Percentiles rank a stretch among this genome's conserved stretches.
Conservation (phyloP, 2,797 vertebrate species). For the Eospalax fontanierii region DNA sequence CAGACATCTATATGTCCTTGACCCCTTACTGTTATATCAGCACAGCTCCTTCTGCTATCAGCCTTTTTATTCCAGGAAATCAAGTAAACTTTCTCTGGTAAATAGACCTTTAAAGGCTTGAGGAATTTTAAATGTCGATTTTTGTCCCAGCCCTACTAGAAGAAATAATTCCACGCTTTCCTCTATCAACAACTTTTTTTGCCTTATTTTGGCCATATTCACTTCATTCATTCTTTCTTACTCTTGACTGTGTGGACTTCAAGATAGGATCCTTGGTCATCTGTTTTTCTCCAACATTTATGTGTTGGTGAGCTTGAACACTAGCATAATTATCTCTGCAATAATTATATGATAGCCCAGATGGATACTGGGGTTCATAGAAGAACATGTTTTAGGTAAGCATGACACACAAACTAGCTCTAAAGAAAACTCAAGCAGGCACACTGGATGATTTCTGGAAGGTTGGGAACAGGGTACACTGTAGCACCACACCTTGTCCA, state of each 20-base stretch:
- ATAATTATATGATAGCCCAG: background rate
- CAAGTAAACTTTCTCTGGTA: background rate
- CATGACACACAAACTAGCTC: background rate
- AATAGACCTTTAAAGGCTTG: background rate
- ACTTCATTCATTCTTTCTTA: background rate
- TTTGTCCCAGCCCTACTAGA: background rate
- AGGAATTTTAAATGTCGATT: background rate
- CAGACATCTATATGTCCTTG: background rate
- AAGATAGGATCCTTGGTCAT: background rate
- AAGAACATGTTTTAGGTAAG: background rate
- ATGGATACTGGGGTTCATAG: background rate
- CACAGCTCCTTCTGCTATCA: background rate
- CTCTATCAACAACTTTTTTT: background rate
- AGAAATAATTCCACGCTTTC: background rate
- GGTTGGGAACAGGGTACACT: background rate
- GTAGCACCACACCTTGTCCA: background rate
- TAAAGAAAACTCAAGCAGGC: background rate
- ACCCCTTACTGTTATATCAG: background rate
- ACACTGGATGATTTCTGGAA: background rate
- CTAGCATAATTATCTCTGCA: background rate
- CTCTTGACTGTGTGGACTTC: background rate
- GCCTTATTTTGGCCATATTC: background rate
- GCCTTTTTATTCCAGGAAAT: background rate
- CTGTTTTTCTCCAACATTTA: background rate
- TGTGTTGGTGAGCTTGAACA: background rate